Evolutionary conservation across 2,797 vertebrate genomes (phyloP).

Genomic region (Acanthurus tractus): DNA sequence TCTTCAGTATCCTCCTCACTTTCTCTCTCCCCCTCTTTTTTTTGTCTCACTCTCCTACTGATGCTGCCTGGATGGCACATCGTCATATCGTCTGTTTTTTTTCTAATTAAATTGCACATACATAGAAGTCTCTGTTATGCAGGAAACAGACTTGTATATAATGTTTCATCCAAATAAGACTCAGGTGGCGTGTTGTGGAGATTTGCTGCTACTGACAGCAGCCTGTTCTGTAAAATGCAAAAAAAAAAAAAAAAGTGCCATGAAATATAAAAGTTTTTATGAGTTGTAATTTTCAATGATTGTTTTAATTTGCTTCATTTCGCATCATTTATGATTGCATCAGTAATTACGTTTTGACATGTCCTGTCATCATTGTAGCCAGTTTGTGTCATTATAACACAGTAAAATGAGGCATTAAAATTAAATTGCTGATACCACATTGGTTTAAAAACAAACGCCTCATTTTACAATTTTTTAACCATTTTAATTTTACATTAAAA

Average conservation of each 20-base stretch:
- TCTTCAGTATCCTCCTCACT: slow-evolving; percentile 44
- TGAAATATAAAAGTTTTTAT: not conserved
- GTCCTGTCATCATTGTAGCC: not conserved
- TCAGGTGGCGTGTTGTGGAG: slow-evolving; percentile 44
- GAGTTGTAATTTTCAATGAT: not conserved
- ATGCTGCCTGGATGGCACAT: slow-evolving; percentile 52
- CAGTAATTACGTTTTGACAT: slow-evolving; percentile 18
- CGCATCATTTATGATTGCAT: not conserved
- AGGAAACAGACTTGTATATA: slow-evolving; percentile 16
- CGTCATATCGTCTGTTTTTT: slow-evolving; percentile 54
- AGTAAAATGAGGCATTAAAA: not conserved
- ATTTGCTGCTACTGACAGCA: slow-evolving; percentile 39
- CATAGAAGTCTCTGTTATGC: slow-evolving; percentile 65
- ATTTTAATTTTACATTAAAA: too few species aligned
- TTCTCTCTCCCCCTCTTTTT: slow-evolving; percentile 32
- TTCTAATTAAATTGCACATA: slow-evolving; percentile 73
- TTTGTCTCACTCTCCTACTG: slow-evolving; percentile 38
- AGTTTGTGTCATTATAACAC: not conserved
- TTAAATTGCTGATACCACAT: not conserved
- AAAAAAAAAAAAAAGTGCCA: not conserved
- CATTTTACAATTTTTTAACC: too few species aligned
- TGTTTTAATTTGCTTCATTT: not conserved
- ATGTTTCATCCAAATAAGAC: slow-evolving; percentile 33
- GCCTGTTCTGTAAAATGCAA: slow-evolving; percentile 12
- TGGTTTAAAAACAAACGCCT: not conserved